Base-by-base conservation (phyloP, 2,797 vertebrate species). In the Eulemur rubriventer region DNA sequence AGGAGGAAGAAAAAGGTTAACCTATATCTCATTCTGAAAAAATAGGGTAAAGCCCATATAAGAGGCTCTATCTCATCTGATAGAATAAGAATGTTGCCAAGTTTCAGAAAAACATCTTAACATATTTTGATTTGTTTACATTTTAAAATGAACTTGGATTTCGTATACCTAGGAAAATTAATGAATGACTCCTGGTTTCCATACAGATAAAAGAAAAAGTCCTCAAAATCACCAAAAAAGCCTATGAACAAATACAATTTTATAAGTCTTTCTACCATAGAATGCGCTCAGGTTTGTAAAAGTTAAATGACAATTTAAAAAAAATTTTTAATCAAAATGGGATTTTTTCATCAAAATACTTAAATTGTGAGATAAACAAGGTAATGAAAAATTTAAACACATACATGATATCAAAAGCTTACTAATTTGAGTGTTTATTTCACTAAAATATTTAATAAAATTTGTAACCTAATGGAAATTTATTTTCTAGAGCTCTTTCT, bases 121-220 rank as follows among this genome's bases (percentile, higher is more conserved):
- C 4, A 72, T 81, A 78, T 65, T 96, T 88, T 84, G 28, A 79
- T 89, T 59, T 12, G 20, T 70, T 89, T 63, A 91, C 30, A 91
- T 35, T 93, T 89, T 95, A 43, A 86, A 96, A 65, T 38, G 24
- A 55, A 7, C 3, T 80, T 70, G 24, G 17, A 69, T 55, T 67
- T 91, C 93, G 46, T 35, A 75, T 72, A 81, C 67, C 35, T 22
- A 92, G 28, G 38, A 93, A 97, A 91, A 85, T 17, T 4, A 94
- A 28, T 33, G 2, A 79, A 52, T 82, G 22, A 84, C 24, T 78
- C 10, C 67, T n/a, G 14, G 1, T 85, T 91, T 88, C 61, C 33
- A 59, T n/a, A 41, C 2, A 91, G 30, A 78, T 73, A 78, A 90
- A 78, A 48, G 14, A 80, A 75, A 84, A 78, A 61, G 26, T 24